Base-by-base conservation (phyloP, 2,113 vertebrate species). In the Clarias gariepinus region DNA sequence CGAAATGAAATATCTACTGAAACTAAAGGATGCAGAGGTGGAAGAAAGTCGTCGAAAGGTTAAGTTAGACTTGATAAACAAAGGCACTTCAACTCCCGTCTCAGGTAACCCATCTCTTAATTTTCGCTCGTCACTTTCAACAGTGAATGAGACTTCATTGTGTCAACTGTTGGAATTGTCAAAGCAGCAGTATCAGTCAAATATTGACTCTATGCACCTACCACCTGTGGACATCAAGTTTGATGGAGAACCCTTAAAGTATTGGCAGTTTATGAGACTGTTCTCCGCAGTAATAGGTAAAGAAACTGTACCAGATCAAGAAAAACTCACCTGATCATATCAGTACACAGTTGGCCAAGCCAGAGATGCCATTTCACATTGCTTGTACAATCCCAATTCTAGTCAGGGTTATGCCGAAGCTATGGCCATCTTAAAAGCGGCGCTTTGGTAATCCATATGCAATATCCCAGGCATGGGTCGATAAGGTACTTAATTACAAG, bases 241-340 rank as follows among this genome's bases (percentile, higher is more conserved):
- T 28, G 55, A 85, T 47, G 83, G 83, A 76, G 83, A 77, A 30
- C 83, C 83, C 4, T 61, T 85, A 9, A 71, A 84, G 53, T 84
- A 84, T n/a, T 84, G 68, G 83, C 66, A 84, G 69, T 84, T 84
- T 36, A 84, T 84, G 8, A 84, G 69, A 47, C 7, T 84, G 36
- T 84, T 84, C 30, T 57, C 47, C 52, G 57, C 82, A 7, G 66
- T 58, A 3, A 36, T 36, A 36, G 66, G 73, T 21, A 83, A 83
- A 83, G 82, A 83, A 47, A 33, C 82, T 2, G 66, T 84, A 15
- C 47, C 82, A 53, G 82, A 68, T 28, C 63, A 83, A 83, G 82
- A 83, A 18, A 83, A 83, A 55, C 64, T 73, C 3, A 83, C 82
- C 33, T 41, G 82, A 33, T 30, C 36, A 3, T 21, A 73, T 58